These are phyloP conservation scores for Cherax quadricarinatus DNA, from an alignment of 1,140 invertebrate species.

Conservation along the genomic window DNA sequence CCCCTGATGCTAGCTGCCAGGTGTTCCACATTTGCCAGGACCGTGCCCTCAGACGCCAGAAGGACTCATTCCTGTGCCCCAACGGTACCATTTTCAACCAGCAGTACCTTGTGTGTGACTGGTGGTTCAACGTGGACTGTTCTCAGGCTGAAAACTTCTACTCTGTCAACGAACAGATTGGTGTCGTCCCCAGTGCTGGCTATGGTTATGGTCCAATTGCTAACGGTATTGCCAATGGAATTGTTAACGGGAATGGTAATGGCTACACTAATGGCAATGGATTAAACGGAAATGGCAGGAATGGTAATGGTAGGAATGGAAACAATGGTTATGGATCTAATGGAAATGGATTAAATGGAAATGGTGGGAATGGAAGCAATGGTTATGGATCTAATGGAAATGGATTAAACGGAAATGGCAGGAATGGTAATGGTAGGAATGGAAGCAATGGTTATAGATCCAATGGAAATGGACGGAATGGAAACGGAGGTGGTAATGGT, in stretches of 20 bases:
- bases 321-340: background rate
- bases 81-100: slow-evolving; percentile 81
- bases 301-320: background rate
- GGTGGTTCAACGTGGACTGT: slow-evolving; percentile 81
- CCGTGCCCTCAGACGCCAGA: slow-evolving; percentile 74
- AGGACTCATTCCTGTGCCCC: slow-evolving; percentile 79
- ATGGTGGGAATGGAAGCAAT: slow-evolving; percentile 7
- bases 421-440: background rate
- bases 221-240: slow-evolving; percentile 2
- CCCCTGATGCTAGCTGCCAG: slow-evolving; percentile 76
- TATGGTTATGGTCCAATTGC: background rate
- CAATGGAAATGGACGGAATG: background rate
- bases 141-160: slow-evolving; percentile 77
- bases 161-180: slow-evolving; percentile 75
- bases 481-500: background rate
- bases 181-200: background rate
- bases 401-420: slow-evolving; percentile 10
- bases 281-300: slow-evolving; percentile 10
- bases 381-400: background rate
- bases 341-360: too few relatives aligned
- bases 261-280: slow-evolving; percentile 10
- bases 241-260: background rate
- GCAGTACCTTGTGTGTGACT: slow-evolving; percentile 80
- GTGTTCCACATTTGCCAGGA: slow-evolving; percentile 80
- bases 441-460: background rate